Evolutionary conservation across 2,113 vertebrate species (phyloP), one percentile per base, ranked within the genome.

Genomic region (Chaenocephalus aceratus): DNA sequence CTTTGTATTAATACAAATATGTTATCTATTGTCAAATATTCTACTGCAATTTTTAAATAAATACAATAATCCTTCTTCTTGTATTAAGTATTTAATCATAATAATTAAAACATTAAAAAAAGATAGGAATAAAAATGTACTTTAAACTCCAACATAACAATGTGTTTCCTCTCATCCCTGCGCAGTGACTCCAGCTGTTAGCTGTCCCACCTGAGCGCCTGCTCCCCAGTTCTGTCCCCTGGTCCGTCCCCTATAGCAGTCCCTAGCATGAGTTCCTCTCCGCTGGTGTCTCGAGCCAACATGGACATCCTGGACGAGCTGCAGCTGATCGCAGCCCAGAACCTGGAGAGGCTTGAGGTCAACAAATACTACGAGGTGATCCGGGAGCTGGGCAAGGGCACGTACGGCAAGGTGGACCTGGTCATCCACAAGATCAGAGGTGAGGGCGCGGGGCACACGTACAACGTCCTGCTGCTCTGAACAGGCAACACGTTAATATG

Each of bases 271-370:
- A 96, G 91, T 65, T 94, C 94, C 67, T 96, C 95, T 76, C 94
- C 95, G 4, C 88, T 94, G 48, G 87, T 92, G 46, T 94, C 95
- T 5, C 92, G 93, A 59, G 91, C 94, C 58, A 93, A 94, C 71
- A 94, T 95, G 80, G 94, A 96, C 91, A 95, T 95, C 60, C 90
- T 96, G 86, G 96, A 95, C 2, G 95, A 96, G 86, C 91, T 96
- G 84, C 94, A 95, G 90, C 79, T 94, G 36, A 93, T 95, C 10
- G 90, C 95, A 8, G 94, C 95, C 53, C 94, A 95, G 89, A 95
- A 94, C 79, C 89, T 95, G 90, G 94, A 95, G 86, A 89, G 89
- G 65, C 77, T 95, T 48, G 94, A 96, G 75, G 93, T 95, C 68
- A 93, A 91, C 79, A 95, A 95, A 81, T 95, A 96, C 78, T 96